Conservation (phyloP, 2,797 vertebrate genomes). For the Typhlichthys subterraneus region DNA sequence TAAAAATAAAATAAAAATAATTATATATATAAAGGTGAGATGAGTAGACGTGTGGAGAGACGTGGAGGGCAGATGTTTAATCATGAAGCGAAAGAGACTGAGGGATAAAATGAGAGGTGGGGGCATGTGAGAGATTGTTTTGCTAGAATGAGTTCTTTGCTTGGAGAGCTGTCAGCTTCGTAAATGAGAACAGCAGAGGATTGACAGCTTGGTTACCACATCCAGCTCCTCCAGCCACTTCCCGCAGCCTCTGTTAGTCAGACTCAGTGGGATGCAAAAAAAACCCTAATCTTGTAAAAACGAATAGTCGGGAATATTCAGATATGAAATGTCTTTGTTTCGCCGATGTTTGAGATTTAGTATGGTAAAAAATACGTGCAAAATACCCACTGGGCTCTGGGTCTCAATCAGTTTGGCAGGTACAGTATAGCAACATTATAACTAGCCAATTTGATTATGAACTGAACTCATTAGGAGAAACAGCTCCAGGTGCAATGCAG, state of each 20-base stretch:
- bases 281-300: neutral
- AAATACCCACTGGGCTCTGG: too few relatives aligned
- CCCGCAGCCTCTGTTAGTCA: constrained; percentile 13
- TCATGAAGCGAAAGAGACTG: neutral
- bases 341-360: too few relatives aligned
- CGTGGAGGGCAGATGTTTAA: neutral
- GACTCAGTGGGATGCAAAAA: neutral
- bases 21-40: neutral
- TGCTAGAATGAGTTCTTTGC: constrained; percentile 58
- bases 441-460: too few relatives aligned
- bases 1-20: too few relatives aligned
- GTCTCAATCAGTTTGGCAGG: too few relatives aligned
- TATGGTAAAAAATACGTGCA: too few relatives aligned
- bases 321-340: too few relatives aligned
- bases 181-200: constrained; percentile 65
- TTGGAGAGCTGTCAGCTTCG: constrained; percentile 61
- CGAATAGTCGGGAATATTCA: too few relatives aligned
- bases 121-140: constrained; percentile 35
- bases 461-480: too few relatives aligned
- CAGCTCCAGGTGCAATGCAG: too few relatives aligned
- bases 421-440: too few relatives aligned
- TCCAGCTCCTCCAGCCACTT: constrained; percentile 37
- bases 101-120: constrained; percentile 17
- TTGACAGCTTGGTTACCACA: constrained; percentile 62
- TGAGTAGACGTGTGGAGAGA: neutral